A percentile compares a stretch with the other conserved stretches of the same genome.
Conservation (phyloP, 2,888 invertebrate species). For the Deladenus siricidicola region DNA sequence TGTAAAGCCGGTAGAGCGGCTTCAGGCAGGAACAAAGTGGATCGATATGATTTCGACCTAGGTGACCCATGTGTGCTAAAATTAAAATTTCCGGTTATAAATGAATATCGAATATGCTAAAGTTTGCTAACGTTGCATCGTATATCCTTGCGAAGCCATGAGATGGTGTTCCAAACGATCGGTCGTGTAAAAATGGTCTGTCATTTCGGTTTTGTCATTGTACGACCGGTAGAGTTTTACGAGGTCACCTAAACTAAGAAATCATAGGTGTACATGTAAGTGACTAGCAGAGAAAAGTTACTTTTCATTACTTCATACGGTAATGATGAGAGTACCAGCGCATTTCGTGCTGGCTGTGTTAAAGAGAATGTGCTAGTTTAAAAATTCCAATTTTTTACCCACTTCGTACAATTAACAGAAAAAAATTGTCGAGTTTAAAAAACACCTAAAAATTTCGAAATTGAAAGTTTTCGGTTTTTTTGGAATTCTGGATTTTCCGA, state of each 20-base stretch:
- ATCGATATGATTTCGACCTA: constrained; percentile 25
- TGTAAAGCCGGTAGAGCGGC: constrained; percentile 31
- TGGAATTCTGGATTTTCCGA: neutral
- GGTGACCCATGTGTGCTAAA: constrained; percentile 29
- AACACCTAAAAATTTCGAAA: neutral
- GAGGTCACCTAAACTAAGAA: constrained; percentile 27
- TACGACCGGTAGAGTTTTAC: constrained; percentile 26
- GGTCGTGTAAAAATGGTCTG: constrained; percentile 38
- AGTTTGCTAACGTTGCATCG: constrained; percentile 24
- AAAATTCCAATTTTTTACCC: too few species aligned
- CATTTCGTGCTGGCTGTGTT: too few species aligned
- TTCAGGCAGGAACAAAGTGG: constrained; percentile 27
- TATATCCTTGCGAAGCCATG: constrained; percentile 27
- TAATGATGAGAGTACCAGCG: too few species aligned
- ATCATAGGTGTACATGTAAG: too few species aligned
- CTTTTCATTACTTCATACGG: too few species aligned
- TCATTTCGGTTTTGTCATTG: constrained; percentile 29
- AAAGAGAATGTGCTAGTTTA: too few species aligned
- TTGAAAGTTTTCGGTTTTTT: neutral
- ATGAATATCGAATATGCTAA: neutral
- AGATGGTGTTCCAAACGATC: constrained; percentile 27
- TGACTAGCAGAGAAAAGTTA: neutral
- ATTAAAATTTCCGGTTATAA: neutral
- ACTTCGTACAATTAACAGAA: too few species aligned
- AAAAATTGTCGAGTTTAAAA: too few species aligned